Base-by-base conservation (phyloP, 2,797 vertebrate species). In the Gymnoscopelus braueri region DNA sequence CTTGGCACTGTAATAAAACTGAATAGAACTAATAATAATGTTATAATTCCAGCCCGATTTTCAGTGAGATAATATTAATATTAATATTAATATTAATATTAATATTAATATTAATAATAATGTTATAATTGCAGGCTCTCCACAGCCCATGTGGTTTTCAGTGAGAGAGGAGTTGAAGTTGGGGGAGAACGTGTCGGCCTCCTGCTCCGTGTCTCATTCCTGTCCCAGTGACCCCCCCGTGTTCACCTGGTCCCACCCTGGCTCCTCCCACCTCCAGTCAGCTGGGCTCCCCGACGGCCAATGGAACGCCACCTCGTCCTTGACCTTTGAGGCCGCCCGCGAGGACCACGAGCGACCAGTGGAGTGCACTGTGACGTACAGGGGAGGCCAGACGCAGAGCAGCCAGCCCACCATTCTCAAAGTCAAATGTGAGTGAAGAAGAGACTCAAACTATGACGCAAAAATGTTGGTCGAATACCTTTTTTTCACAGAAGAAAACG, bases 211-310 rank as follows among this genome's bases (percentile, higher is more conserved):
- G 44, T 69, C 50, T 71, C 83, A 90, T 77, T 88, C 79, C 59
- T 94, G 92, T 50, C 88, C 87, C 1, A 0, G 62, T 26, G 74
- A 81, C 23, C 89, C 81, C 15, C 92, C 92, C 1, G 49, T 4
- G 15, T 67, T 94, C 69, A 76, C n/a, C 66, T 94, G 93, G 93
- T 93, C 50, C 75, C 89, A 77, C 63, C 1, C 64, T 4, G 90
- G 91, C 74, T 14, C 15, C 1, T 0, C 4, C 19, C 51, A 24
- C 0, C 1, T 61, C 24, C 77, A 80, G 2, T 44, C 77, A 2
- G 60, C 71, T 48, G 0, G 58, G 14, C 79, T 86, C 19, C 32
- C 9, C 0, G 4, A 69, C 0, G 81, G 83, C 13, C 73, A 83
- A 63, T 91, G 88, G 89, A 64, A 49, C 11, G 19, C 72, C 3